phyloP scores from a whole-genome alignment of 2,113 vertebrate genomes.

The Nestor notabilis region DNA sequence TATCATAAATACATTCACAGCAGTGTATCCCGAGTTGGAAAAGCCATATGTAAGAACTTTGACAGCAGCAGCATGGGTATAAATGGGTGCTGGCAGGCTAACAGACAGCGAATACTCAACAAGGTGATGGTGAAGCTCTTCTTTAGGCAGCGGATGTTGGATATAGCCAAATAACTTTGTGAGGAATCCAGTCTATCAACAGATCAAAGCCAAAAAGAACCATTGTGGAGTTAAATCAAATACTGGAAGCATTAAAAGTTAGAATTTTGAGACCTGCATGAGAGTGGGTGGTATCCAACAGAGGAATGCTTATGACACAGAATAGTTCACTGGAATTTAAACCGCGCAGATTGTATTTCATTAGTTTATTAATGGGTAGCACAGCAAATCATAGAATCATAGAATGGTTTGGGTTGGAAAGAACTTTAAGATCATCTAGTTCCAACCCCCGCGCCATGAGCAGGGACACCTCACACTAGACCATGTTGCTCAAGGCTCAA shows the following conservation, averaged over 20 bases:
- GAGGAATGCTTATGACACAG: constrained; percentile 87
- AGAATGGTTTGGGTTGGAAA: not conserved
- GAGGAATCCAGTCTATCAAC: not conserved
- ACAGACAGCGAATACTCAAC: not conserved
- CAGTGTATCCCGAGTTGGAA: constrained; percentile 85
- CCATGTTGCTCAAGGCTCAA: not conserved
- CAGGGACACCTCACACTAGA: not conserved
- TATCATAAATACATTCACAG: constrained; percentile 89
- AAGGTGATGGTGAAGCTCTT: not conserved
- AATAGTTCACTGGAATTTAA: constrained; percentile 87
- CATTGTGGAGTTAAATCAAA: not conserved
- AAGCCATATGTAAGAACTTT: constrained; percentile 73
- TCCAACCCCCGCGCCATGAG: not conserved
- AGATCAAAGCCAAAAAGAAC: not conserved
- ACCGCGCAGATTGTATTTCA: constrained; percentile 85
- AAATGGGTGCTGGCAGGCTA: not conserved
- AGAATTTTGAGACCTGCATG: not conserved
- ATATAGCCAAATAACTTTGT: not conserved
- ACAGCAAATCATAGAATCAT: constrained; percentile 79
- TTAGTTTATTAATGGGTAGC: constrained; percentile 86
- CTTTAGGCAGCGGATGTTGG: not conserved
- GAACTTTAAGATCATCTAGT: not conserved
- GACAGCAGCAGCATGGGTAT: not conserved
- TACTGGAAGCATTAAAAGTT: not conserved
- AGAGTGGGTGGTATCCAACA: constrained; percentile 83